Conservation (phyloP, 2,113 vertebrate species). For the Thalassoma bifasciatum region DNA sequence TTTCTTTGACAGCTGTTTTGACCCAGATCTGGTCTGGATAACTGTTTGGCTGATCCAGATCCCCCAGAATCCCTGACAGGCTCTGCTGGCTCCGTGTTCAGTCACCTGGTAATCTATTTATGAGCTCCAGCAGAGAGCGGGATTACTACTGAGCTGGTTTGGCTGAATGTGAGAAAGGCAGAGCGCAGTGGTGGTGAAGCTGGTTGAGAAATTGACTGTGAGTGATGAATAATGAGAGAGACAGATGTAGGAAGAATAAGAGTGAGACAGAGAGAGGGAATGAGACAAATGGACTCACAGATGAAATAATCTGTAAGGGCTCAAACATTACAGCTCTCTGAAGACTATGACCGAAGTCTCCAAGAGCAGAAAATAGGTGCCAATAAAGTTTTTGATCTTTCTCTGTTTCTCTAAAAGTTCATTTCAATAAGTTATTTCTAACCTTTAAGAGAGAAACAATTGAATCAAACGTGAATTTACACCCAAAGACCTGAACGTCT, state of each 20-base stretch:
- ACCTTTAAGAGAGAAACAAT: background rate
- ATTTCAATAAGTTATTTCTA: background rate
- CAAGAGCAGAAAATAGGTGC: background rate
- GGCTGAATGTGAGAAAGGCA: conserved; percentile 27
- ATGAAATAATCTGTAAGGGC: conserved; percentile 43
- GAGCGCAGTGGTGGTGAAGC: conserved; percentile 1
- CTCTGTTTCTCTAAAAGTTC: background rate
- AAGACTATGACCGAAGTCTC: background rate
- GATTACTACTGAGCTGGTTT: conserved; percentile 53
- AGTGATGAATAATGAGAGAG: conserved; percentile 49
- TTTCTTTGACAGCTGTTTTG: background rate
- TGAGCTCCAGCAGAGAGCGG: conserved; percentile 38
- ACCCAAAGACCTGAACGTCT: background rate
- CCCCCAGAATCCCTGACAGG: conserved; percentile 30
- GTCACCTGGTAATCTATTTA: conserved; percentile 64
- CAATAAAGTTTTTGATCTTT: conserved; percentile 22
- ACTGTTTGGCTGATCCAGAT: conserved; percentile 28
- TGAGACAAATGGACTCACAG: conserved; percentile 35
- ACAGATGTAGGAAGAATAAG: conserved; percentile 46
- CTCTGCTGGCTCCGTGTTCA: conserved; percentile 48
- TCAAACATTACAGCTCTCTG: conserved; percentile 36
- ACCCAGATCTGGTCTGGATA: conserved; percentile 26
- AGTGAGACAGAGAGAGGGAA: background rate
- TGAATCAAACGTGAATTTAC: background rate
- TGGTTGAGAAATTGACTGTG: conserved; percentile 42